These are phyloP conservation scores for Coremacera marginata DNA, from an alignment of 2,888 invertebrate species.

Conservation along the genomic window DNA sequence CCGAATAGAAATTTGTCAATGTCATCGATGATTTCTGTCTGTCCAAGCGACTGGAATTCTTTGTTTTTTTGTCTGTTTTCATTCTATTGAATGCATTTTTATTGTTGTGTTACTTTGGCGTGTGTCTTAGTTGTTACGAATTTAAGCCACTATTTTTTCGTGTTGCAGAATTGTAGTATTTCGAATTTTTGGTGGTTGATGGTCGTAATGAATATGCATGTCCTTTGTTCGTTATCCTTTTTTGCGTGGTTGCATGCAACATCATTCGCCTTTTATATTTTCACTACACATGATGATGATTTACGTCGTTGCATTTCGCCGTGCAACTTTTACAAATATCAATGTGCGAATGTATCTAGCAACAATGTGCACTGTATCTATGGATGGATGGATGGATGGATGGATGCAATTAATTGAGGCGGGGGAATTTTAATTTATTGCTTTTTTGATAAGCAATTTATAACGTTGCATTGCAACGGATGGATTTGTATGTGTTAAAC, in stretches of 20 bases:
- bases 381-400: neutral
- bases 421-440: conserved; percentile 20
- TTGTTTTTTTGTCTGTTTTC: neutral
- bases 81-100: conserved; percentile 17
- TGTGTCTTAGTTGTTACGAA: neutral
- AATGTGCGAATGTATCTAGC: neutral
- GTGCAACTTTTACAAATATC: neutral
- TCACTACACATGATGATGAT: conserved; percentile 14
- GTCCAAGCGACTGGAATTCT: conserved; percentile 29
- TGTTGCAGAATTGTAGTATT: neutral
- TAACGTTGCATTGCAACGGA: neutral
- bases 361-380: neutral
- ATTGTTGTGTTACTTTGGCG: conserved; percentile 12
- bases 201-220: conserved; percentile 37
- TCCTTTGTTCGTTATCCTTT: conserved; percentile 23
- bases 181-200: neutral
- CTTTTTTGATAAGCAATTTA: conserved; percentile 26
- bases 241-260: conserved; percentile 30
- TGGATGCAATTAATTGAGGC: conserved; percentile 10
- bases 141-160: neutral
- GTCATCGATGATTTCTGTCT: conserved; percentile 52
- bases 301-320: conserved; percentile 28
- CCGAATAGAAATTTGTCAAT: conserved; percentile 48
- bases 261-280: conserved; percentile 20
- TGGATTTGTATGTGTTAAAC: conserved; percentile 14